Base-by-base conservation (phyloP, 2,888 invertebrate genomes). In the Pantelozetes paolii region DNA sequence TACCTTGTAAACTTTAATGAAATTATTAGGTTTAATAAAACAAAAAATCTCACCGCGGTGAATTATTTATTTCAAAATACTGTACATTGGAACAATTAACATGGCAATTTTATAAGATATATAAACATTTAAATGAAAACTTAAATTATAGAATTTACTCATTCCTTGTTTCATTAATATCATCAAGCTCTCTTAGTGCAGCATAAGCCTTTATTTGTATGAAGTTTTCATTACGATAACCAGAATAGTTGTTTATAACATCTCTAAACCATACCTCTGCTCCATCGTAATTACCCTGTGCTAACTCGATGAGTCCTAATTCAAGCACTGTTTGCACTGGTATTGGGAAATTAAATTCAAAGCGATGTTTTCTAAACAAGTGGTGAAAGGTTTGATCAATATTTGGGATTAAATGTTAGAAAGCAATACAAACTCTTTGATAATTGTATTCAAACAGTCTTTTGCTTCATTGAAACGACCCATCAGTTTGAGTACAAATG, bases 201-300 rank as follows among this genome's bases (percentile, higher is more conserved):
- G 73, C 74, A 57, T 74, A 71, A 1, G 42, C 62, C 28, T 54
- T 73, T 9, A 75, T 30, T 26, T 75, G 75, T 2, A 75, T 71
- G 23, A 40, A 45, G 36, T 71, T 74, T 45, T 75, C 75, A 3
- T 28, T 48, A 3, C 40, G 36, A 62, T 74, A 75, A 8, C 71
- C 71, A 20, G 54, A 71, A 45, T 72, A 75, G 18, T 73, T 71
- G 36, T 69, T 69, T 11, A 69, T 64, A 0, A 75, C 73, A 20
- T 70, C 32, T n/a, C 73, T 72, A 6, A 76, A 20, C 76, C 75
- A 75, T 50, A 42, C n/a, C n/a, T 67, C 57, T 13, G 75, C 75
- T 1, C 36, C 20, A 26, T 70, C 69, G 15, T n/a, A 20, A 6
- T 75, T 64, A 11, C 36, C 26, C 26, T 57, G 64, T 11, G 40